Base-by-base conservation (phyloP, 2,797 vertebrate genomes). In the Poecilia wingei region DNA sequence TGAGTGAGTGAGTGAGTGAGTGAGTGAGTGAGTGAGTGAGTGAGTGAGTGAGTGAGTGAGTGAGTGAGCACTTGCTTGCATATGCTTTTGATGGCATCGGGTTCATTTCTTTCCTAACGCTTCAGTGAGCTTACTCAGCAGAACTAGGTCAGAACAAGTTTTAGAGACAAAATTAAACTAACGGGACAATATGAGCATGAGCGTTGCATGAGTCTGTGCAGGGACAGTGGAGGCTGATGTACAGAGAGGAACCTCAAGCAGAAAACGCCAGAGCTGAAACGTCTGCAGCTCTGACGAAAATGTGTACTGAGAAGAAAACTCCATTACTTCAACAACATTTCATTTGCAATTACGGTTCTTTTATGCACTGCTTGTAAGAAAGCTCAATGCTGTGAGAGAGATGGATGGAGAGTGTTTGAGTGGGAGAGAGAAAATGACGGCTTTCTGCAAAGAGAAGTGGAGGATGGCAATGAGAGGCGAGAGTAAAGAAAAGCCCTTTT, bases 41-140 rank as follows among this genome's bases (percentile, higher is more conserved):
- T 45, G 74, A 13, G 69, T 33, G 47, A 45, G 64, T 43, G 72
- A 13, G 61, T 31, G 25, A 43, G 70, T 43, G 74, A 45, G 64
- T 43, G 74, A 13, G 69, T 33, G 39, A n/a, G 45, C 45, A 75
- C 64, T 72, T 10, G 75, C 51, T 28, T 88, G 81, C 66, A 53
- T 81, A 87, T 87, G 85, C 82, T 83, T 84, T 82, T 1, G 80
- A 86, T 86, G 89, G 78, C 90, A 91, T 77, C 7, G 86, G 83
- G 90, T 91, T 94, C 85, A 91, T 92, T 91, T 86, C 73, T 89
- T 87, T 90, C 76, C 82, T 80, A 89, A 89, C 55, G 83, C 92
- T 93, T 82, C 85, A 88, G 81, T 89, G 90, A 87, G 84, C 83
- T 89, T 87, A 90, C 88, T 91, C 91, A 87, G 90, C 90, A 91